Evolutionary conservation across 1,140 invertebrate genomes (phyloP).

Genomic region (Drosophila nasuta): DNA sequence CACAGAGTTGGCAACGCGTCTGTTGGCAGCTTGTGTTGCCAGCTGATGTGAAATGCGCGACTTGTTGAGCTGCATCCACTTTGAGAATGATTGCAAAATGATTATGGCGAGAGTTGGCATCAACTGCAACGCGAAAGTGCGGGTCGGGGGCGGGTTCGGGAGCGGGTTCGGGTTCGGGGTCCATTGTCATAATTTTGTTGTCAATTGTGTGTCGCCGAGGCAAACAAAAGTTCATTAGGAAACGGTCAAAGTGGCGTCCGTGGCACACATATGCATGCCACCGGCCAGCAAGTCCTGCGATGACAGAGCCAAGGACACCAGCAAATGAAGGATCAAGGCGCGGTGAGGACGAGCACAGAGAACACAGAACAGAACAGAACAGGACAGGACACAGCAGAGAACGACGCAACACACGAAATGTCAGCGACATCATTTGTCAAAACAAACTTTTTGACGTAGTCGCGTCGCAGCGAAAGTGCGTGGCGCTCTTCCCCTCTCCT

Average conservation of each 20-base stretch:
- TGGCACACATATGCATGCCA: slow-evolving; percentile 67
- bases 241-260: slow-evolving; percentile 34
- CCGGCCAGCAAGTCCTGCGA: slow-evolving; percentile 10
- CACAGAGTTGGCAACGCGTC: not conserved
- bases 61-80: slow-evolving; percentile 38
- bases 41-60: slow-evolving; percentile 7
- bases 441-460: slow-evolving; percentile 76
- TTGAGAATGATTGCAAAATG: slow-evolving; percentile 45
- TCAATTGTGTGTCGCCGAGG: slow-evolving; percentile 44
- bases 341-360: not conserved
- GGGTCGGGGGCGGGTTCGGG: not conserved
- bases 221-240: slow-evolving; percentile 67
- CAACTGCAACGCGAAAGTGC: not conserved
- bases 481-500: slow-evolving; percentile 16
- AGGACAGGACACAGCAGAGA: not conserved
- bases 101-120: slow-evolving; percentile 36
- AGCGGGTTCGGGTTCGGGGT: not conserved
- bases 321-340: not conserved
- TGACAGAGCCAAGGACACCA: slow-evolving; percentile 40
- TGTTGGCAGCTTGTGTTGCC: not conserved
- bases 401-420: slow-evolving; percentile 39
- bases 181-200: slow-evolving; percentile 45
- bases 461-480: slow-evolving; percentile 75
- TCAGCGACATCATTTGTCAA: slow-evolving; percentile 78
- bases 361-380: not conserved